Percentiles rank a stretch among this genome's conserved stretches.
phyloP scores from a whole-genome alignment of 2,797 vertebrate species.

The Etheostoma perlongum region DNA sequence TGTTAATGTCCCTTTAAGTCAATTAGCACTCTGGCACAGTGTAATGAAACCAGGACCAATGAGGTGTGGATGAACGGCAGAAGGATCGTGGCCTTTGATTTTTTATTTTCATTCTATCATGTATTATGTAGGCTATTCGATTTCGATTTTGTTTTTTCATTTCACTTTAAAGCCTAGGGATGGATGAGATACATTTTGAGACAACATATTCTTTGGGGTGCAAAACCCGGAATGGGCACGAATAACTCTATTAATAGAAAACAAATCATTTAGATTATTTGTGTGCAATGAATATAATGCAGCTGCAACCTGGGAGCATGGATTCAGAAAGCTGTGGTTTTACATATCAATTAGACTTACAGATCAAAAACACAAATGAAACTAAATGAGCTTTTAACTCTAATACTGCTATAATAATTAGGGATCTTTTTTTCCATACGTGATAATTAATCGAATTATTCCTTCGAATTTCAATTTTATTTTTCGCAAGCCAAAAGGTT shows the following conservation, averaged over 20 bases:
- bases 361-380: fast-evolving
- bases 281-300: not conserved
- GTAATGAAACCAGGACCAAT: not conserved
- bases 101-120: not conserved
- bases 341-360: not conserved
- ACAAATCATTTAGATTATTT: not conserved
- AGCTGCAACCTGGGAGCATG: not conserved
- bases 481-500: not conserved
- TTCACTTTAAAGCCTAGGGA: not conserved
- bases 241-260: not conserved
- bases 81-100: not conserved
- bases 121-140: not conserved
- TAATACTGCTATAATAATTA: not conserved
- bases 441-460: not conserved
- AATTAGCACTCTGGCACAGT: not conserved
- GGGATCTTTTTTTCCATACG: too few species aligned
- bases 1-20: not conserved
- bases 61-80: not conserved
- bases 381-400: not conserved
- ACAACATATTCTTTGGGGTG: not conserved
- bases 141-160: too few species aligned
- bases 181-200: not conserved
- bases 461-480: not conserved
- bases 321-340: too few species aligned
- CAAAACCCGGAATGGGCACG: not conserved